phyloP scores from a whole-genome alignment of 2,797 vertebrate genomes.

The Poecilia picta region DNA sequence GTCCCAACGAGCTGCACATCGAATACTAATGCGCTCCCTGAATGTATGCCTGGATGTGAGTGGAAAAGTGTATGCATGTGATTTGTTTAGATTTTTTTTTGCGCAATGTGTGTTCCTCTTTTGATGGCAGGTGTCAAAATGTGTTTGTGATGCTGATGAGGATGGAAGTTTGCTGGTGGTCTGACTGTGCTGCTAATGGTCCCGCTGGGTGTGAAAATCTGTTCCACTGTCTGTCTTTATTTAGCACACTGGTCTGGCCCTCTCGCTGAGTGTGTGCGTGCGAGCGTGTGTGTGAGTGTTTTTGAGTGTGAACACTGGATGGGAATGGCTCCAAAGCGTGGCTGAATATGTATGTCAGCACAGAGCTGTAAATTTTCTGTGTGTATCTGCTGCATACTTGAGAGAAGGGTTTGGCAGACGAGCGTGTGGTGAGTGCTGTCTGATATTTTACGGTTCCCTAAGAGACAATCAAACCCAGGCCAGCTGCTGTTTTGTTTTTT shows the following conservation, averaged over 20 bases:
- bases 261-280: conserved; percentile 18
- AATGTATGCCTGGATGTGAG: not conserved
- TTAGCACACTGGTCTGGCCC: conserved; percentile 63
- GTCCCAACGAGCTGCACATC: not conserved
- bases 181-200: conserved; percentile 73
- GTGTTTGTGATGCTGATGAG: conserved; percentile 68
- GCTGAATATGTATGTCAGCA: conserved; percentile 44
- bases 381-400: not conserved
- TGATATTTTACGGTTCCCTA: conserved; percentile 57
- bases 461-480: conserved; percentile 63
- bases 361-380: conserved; percentile 24
- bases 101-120: conserved; percentile 13
- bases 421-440: conserved; percentile 11
- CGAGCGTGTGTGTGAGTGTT: conserved; percentile 25
- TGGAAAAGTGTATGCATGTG: not conserved
- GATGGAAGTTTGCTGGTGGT: conserved; percentile 71
- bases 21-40: conserved; percentile 16
- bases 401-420: conserved; percentile 16
- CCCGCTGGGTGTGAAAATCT: conserved; percentile 74
- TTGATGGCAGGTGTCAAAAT: conserved; percentile 63
- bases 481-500: conserved; percentile 47
- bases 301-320: not conserved
- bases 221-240: conserved; percentile 77
- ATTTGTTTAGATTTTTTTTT: conserved; percentile 15
- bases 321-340: conserved; percentile 43